Conservation (phyloP, 2,113 vertebrate species). For the Enhydra lutris region DNA sequence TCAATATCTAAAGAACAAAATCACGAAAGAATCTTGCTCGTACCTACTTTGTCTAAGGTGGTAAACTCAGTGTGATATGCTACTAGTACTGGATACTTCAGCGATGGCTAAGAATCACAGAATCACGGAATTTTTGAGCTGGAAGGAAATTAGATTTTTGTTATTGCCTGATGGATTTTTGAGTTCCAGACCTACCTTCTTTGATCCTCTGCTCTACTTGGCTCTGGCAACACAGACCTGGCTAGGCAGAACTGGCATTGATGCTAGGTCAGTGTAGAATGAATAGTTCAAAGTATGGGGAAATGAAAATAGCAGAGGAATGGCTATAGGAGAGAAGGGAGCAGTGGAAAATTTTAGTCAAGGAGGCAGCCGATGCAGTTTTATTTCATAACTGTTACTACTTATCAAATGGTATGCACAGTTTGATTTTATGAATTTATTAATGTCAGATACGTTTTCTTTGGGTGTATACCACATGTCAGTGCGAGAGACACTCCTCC, state of each 20-base stretch:
- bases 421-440: conserved; percentile 60
- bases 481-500: conserved; percentile 53
- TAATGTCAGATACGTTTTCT: conserved; percentile 55
- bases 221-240: conserved; percentile 77
- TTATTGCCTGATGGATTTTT: conserved; percentile 74
- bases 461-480: conserved; percentile 43
- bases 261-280: conserved; percentile 78
- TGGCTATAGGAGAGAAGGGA: conserved; percentile 79
- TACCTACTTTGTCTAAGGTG: background rate
- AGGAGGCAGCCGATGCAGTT: conserved; percentile 70
- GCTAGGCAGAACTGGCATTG: conserved; percentile 77
- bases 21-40: background rate
- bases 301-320: conserved; percentile 79
- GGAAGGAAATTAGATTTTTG: conserved; percentile 67
- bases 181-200: conserved; percentile 76
- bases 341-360: conserved; percentile 78
- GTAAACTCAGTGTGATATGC: background rate
- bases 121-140: conserved; percentile 72
- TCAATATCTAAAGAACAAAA: background rate
- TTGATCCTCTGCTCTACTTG: conserved; percentile 78
- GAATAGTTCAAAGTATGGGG: conserved; percentile 77
- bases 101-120: conserved; percentile 15
- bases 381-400: conserved; percentile 73
- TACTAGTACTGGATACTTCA: background rate
- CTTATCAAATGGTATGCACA: conserved; percentile 72